These are phyloP conservation scores for Ptilorrhoa leucosticta DNA, from an alignment of 2,113 vertebrate species.

Conservation along the genomic window DNA sequence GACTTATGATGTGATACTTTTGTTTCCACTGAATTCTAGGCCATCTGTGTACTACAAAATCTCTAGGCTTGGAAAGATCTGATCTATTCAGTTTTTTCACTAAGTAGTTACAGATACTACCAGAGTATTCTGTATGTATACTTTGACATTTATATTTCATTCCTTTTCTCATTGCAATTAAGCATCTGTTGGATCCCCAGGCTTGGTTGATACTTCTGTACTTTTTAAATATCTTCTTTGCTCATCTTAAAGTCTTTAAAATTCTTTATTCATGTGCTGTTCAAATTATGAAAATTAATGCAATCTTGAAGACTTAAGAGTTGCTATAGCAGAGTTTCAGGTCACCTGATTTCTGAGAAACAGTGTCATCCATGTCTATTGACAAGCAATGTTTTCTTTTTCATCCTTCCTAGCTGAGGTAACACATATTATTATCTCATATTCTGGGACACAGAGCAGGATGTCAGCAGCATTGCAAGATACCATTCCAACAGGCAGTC, in stretches of 20 bases:
- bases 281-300: background rate
- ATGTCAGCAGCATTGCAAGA: background rate
- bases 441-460: background rate
- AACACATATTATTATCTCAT: background rate
- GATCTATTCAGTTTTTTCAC: background rate
- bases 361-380: background rate
- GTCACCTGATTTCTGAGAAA: background rate
- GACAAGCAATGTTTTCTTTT: background rate
- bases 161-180: background rate
- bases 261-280: background rate
- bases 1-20: constrained; percentile 47
- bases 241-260: background rate
- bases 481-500: background rate
- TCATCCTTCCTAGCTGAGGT: background rate
- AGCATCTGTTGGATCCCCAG: background rate
- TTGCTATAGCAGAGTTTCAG: background rate
- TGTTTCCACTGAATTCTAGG: constrained; percentile 40
- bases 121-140: background rate
- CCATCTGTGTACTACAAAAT: constrained; percentile 28
- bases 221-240: background rate
- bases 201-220: background rate
- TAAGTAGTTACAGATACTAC: constrained; percentile 24
- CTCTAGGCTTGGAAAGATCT: constrained; percentile 16
- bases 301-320: background rate
- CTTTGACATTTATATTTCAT: background rate